Base-by-base conservation (phyloP, 2,888 invertebrate species). In the Zygothrica quintamaculata region DNA sequence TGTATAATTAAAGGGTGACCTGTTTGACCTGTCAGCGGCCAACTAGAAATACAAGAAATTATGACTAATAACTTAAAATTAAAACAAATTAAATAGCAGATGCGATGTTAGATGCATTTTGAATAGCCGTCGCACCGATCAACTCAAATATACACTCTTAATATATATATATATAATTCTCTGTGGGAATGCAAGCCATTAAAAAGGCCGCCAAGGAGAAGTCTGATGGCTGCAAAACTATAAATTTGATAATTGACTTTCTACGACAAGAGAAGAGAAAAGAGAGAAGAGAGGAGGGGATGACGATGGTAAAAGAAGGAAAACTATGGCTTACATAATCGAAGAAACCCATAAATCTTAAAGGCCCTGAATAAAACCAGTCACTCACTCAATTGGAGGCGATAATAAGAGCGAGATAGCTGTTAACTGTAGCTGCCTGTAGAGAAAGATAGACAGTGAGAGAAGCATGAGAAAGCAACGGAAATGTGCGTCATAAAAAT, bases 181-280 rank as follows among this genome's bases (percentile, higher is more conserved):
- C 59, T 79, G 72, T 69, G 81, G 69, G 71, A 80, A 74, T 42
- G 60, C 60, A 58, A 44, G 16, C 60, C 57, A 71, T 61, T 66
- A 65, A 70, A 69, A 65, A 52, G 39, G 75, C 75, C 65, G 66
- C 60, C 58, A 55, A 67, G 59, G 40, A 58, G 60, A 65, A 67
- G 68, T 74, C 66, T 58, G 53, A 74, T 60, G 76, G 58, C 46
- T 56, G 42, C 71, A 74, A 79, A 62, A 62, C 58, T 77, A 88
- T 88, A 88, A 88, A 88, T 88, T 88, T 84, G 76, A 87, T 87
- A 85, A 88, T 88, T 88, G 84, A 88, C 86, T 86, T 84, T 77
- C 69, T 59, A 67, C 40, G 52, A 65, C 26, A 40, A 13, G 26
- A 37, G 59, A 64, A 56, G 43, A 31, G 46, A 40, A 53, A 53